phyloP scores from a whole-genome alignment of 2,113 vertebrate species.

The Motacilla tschutschensis region DNA sequence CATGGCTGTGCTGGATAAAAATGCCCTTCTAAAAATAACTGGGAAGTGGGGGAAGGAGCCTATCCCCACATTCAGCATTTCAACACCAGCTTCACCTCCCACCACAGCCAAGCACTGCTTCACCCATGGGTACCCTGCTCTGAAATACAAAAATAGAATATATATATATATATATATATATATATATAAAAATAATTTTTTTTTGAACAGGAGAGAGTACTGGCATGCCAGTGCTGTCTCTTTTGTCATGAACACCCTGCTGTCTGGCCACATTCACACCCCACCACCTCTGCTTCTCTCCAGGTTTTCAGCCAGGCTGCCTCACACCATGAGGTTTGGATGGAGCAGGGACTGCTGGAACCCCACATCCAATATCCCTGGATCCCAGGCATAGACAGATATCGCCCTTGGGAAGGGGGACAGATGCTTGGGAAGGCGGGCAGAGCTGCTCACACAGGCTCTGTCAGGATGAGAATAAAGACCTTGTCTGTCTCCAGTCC shows the following conservation, averaged over 20 bases:
- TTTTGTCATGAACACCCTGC: accelerated
- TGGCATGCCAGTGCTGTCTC: background rate
- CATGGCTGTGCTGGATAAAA: background rate
- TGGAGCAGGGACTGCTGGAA: background rate
- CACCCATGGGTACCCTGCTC: background rate
- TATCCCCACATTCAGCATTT: background rate
- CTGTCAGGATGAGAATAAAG: background rate
- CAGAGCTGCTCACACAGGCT: background rate
- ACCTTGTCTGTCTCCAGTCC: background rate
- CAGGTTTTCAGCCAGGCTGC: background rate
- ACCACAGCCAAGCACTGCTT: background rate
- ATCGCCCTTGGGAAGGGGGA: background rate
- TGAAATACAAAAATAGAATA: background rate
- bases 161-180: accelerated
- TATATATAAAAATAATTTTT: no score
- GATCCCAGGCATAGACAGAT: background rate
- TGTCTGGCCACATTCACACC: background rate
- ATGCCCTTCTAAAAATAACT: conserved; percentile 15
- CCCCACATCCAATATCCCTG: accelerated
- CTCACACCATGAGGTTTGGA: background rate
- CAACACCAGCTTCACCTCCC: background rate
- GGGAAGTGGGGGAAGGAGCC: background rate
- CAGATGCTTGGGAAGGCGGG: background rate
- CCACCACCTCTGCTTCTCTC: background rate
- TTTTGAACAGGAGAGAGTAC: background rate